Base-by-base conservation (phyloP, 1,140 invertebrate species). In the Antheraea mylitta region DNA sequence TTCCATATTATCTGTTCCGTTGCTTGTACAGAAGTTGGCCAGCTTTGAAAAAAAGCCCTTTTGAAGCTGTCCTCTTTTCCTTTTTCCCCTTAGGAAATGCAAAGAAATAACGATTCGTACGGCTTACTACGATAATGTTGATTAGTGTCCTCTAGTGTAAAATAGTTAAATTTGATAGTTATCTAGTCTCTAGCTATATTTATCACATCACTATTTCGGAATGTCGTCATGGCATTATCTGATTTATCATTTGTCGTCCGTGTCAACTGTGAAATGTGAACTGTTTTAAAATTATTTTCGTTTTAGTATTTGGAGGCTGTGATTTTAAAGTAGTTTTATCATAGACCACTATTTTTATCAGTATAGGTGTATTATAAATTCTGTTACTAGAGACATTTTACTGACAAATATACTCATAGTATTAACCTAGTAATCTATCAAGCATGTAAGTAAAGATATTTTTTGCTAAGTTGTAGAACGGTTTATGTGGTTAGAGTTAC, bases 391-490 rank as follows among this genome's bases (percentile, higher is more conserved):
- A 53, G 0, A 53, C 11, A 53, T 53, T 53, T 53, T 42, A 42
- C 11, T 42, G 38, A 42, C 7, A 42, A 42, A 4, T 11, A 42
- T 42, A 59, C 18, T 59, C 58, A 59, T 59, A n/a, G 58, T 13
- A 18, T 59, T 60, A 60, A 60, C 18, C 18, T 60, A 7, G 18
- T 16, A 60, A 60, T 60, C 18, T 11, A 60, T 22, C 59, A 60
- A 30, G 59, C 22, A 60, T 60, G 73, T 75, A 72, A 75, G 73
- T 75, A 68, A 68, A 65, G 59, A 37, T 36, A 19, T 69, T 63
- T 71, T 48, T 76, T 69, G 48, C 58, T 66, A 18, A 70, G 70
- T 69, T 68, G 74, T 61, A 70, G 66, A 70, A 69, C 71, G 74
- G 68, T 70, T 64, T 53, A 53, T 53, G 16, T 16, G 13, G 45